A percentile compares a stretch with the other conserved stretches of the same genome.
Conservation (phyloP, 2,797 vertebrate genomes). For the Merluccius polli region DNA sequence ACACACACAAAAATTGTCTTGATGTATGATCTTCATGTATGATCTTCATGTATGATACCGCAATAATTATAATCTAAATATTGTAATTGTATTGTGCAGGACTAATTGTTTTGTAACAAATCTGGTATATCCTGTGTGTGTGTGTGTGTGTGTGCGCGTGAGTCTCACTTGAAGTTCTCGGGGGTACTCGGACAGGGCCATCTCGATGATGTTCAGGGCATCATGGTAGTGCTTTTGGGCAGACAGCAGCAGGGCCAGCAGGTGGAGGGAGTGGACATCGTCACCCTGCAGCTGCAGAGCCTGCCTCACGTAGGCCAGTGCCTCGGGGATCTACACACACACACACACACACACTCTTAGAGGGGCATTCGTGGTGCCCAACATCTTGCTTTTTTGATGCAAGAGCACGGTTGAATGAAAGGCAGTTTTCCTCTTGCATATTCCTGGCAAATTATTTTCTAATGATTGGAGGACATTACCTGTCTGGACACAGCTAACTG, state of each 20-base stretch:
- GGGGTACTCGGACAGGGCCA: conserved; percentile 98
- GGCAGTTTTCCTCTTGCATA: not conserved
- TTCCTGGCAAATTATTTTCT: too few relatives aligned
- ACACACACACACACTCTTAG: conserved; percentile 17
- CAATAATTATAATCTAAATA: too few relatives aligned
- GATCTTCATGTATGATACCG: too few relatives aligned
- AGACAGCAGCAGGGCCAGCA: conserved; percentile 91
- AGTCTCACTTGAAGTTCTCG: conserved; percentile 94
- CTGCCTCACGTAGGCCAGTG: conserved; percentile 93
- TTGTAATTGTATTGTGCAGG: too few relatives aligned
- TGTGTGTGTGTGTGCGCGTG: not conserved
- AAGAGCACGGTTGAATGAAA: not conserved
- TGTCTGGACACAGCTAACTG: conserved; percentile 98
- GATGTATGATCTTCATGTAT: too few relatives aligned
- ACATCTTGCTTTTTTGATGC: too few relatives aligned
- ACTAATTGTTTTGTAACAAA: too few relatives aligned
- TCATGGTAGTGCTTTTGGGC: conserved; percentile 98
- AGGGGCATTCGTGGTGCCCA: too few relatives aligned
- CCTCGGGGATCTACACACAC: conserved; percentile 89
- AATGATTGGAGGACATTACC: conserved; percentile 64
- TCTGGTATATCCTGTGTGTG: not conserved
- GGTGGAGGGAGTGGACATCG: conserved; percentile 93
- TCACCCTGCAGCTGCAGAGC: conserved; percentile 95
- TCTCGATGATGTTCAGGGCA: conserved; percentile 96
- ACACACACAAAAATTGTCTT: too few relatives aligned